Percentiles rank a stretch among this genome's conserved stretches.
These are phyloP conservation scores for Dryococelus australis DNA, from an alignment of 2,888 invertebrate species.

Conservation along the genomic window DNA sequence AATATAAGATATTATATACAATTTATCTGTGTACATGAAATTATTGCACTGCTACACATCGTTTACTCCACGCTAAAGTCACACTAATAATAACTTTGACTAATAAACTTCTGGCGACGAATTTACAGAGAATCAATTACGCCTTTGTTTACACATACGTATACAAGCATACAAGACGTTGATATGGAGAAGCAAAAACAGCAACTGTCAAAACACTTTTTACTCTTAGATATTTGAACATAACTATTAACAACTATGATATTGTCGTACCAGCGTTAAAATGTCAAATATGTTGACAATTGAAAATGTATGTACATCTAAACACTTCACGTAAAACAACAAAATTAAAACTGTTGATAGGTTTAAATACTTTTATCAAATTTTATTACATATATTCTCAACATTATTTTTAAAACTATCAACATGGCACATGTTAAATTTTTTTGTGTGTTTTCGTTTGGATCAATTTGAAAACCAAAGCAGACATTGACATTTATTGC, in stretches of 20 bases:
- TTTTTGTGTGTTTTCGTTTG: neutral
- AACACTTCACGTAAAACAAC: conserved; percentile 31
- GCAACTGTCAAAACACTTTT: neutral
- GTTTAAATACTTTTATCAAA: conserved; percentile 20
- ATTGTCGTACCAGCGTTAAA: conserved; percentile 40
- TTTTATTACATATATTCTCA: neutral
- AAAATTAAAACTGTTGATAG: conserved; percentile 16
- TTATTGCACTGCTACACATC: conserved; percentile 42
- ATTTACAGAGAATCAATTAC: conserved; percentile 25
- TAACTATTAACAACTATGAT: conserved; percentile 36
- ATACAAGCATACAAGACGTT: neutral
- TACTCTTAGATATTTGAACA: conserved; percentile 22
- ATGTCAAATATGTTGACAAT: conserved; percentile 37
- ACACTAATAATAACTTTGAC: conserved; percentile 20
- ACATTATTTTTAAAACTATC: conserved; percentile 24
- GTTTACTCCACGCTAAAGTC: conserved; percentile 34
- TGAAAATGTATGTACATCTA: conserved; percentile 38
- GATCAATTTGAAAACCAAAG: neutral
- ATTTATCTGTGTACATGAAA: conserved; percentile 31
- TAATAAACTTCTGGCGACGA: conserved; percentile 30
- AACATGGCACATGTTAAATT: neutral
- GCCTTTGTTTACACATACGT: neutral
- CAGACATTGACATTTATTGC: neutral
- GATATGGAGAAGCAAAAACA: neutral
- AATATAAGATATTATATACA: neutral